A percentile compares a stretch with the other conserved stretches of the same genome.
Conservation (phyloP, 1,140 invertebrate species). For the Ctenoplectra terminalis region DNA sequence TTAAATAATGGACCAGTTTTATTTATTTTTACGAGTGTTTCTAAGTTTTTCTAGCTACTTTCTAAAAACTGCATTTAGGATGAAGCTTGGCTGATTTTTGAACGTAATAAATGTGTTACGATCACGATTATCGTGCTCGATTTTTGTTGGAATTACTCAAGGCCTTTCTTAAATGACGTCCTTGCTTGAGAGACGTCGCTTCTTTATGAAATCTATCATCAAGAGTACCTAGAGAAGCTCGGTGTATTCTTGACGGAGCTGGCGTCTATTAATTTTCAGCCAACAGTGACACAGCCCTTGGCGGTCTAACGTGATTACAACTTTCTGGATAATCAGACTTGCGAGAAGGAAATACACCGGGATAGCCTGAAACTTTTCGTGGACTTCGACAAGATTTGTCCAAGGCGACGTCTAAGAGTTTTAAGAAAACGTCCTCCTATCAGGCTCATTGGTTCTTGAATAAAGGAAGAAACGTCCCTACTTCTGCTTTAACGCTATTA, state of each 20-base stretch:
- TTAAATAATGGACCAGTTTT: too few relatives aligned
- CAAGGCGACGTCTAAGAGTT: not conserved
- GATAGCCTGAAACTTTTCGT: conserved; percentile 44
- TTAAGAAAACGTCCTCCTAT: conserved; percentile 7
- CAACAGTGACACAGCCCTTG: conserved; percentile 52
- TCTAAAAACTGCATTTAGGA: too few relatives aligned
- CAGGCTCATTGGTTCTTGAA: not conserved
- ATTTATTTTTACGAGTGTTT: too few relatives aligned
- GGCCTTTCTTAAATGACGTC: conserved; percentile 4
- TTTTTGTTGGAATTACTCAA: conserved; percentile 35
- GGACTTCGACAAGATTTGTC: conserved; percentile 1
- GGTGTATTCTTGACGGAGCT: conserved; percentile 39
- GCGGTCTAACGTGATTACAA: conserved; percentile 59
- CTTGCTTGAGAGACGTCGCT: too few relatives aligned
- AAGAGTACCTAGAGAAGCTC: conserved; percentile 34
- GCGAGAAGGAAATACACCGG: conserved; percentile 24
- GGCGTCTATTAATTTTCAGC: conserved; percentile 63
- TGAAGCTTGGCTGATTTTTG: too few relatives aligned
- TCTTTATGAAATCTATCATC: conserved; percentile 61
- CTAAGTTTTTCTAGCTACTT: not conserved
- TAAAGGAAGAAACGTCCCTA: not conserved
- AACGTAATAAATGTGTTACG: too few relatives aligned
- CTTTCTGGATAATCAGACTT: conserved; percentile 64
- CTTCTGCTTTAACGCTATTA: not conserved
- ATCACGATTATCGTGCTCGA: not conserved